Base-by-base conservation (phyloP, 2,888 invertebrate species). In the Drosophila parthenogenetica region DNA sequence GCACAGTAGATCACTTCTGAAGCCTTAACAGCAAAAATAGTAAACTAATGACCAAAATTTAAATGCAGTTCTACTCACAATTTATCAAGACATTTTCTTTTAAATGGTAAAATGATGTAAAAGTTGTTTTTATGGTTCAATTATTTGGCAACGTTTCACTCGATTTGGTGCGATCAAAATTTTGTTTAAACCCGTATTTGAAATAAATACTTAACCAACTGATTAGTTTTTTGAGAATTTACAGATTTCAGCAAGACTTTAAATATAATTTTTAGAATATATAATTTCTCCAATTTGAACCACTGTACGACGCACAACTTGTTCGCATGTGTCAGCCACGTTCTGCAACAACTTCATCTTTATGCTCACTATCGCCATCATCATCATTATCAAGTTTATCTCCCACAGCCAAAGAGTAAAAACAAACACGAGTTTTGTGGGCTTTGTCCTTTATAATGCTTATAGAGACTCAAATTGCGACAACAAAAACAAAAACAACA, bases 361-460 rank as follows among this genome's bases (percentile, higher is more conserved):
- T 35, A 13, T 32, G 13, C 14, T 43, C 17, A 4, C 22, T 17
- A 10, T 32, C 19, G 19, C 43, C 43, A 35, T 35, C 35, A 35
- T 35, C 35, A 35, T 25, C 39, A 29, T 32, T 35, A 32, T 32
- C 40, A 32, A 42, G 13, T 35, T 13, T 5, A 48, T 32, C 29
- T 40, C 25, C 10, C 5, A 29, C 40, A 8, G 42, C 53, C 13
- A 13, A 11, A 19, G 29, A 76, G 19, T 73, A 22, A 75, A 77
- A 77, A 29, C 29, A 29, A 11, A 35, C 55, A 45, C 43, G 17
- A 45, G 55, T 61, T 69, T 63, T 45, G 40, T 76, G 59, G 73
- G 55, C 62, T 77, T 69, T 77, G 49, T 75, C 62, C 67, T 74
- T 75, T 76, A 73, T 72, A 72, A 75, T 72, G 40, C 40, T 68